Base-by-base conservation (phyloP, 2,113 vertebrate genomes). In the Grammomys surdaster region DNA sequence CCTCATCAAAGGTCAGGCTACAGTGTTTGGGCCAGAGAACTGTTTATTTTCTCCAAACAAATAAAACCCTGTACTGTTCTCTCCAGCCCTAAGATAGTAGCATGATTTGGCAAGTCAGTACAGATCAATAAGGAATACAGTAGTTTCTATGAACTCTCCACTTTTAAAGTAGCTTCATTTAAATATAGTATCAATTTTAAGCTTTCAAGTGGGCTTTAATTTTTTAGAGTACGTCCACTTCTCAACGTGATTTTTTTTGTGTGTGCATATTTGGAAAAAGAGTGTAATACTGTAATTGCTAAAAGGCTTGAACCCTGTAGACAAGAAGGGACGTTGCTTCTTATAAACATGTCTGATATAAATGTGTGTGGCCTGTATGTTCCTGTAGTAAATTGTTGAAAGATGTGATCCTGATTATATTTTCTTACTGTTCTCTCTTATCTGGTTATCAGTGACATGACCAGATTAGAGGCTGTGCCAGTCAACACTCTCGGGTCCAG, bases 401-500 rank as follows among this genome's bases (percentile, higher is more conserved):
- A 92, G 90, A 90, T 19, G 26, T 88, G 17, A 75, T 77, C 65
- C 81, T 46, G 56, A 56, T 77, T 88, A 70, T 89, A 60, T 70
- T 89, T 94, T 76, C 89, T 91, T 93, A 19, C 69, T 94, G 94
- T 82, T 75, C 26, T 91, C 43, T 88, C 31, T 95, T 89, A 86
- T 92, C 93, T 95, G 46, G 92, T 96, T 95, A 88, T 91, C 84
- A 89, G 7, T 80, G 92, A 96, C 92, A 91, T 22, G 56, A 87
- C 84, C 65, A 85, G 92, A 93, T 95, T 80, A 96, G 91, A 97
- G 81, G 31, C 93, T 73, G 43, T 76, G 90, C 56, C 80, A 87
- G n/a, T 92, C 92, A 95, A 80, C 95, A 96, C 97, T 95, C 97
- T 92, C 67, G 93, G 96, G 97, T 81, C 95, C 78, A 24, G 73